These are phyloP conservation scores for Drosophila kikkawai DNA, from an alignment of 1,140 invertebrate genomes.

Conservation along the genomic window DNA sequence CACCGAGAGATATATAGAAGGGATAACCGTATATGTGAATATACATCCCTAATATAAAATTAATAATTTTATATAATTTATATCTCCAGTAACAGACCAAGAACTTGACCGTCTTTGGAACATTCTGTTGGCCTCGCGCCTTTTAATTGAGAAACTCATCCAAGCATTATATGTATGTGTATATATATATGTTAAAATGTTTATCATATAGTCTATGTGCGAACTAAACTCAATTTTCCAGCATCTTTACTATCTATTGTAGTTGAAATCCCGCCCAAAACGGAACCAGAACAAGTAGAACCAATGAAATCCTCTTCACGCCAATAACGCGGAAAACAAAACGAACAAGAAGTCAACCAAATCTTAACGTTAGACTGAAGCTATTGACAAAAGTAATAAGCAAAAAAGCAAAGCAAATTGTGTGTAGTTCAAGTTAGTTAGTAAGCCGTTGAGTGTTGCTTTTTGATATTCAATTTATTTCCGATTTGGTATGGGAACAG, in stretches of 20 bases:
- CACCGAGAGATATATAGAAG: neutral
- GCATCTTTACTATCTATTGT: constrained; percentile 24
- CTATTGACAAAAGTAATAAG: constrained; percentile 50
- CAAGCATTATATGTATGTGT: constrained; percentile 43
- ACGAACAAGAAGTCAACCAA: constrained; percentile 52
- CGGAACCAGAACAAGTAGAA: constrained; percentile 35
- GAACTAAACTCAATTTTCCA: constrained; percentile 26
- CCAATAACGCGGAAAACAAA: constrained; percentile 19
- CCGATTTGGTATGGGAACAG: constrained; percentile 42
- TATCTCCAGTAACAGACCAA: neutral
- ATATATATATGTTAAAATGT: constrained; percentile 58
- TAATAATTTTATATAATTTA: neutral
- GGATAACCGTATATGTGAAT: neutral
- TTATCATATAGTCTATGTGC: constrained; percentile 76
- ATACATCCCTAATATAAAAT: neutral
- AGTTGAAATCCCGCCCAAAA: constrained; percentile 42
- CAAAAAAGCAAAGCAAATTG: constrained; percentile 39
- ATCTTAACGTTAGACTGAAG: constrained; percentile 77
- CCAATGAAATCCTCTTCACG: constrained; percentile 52
- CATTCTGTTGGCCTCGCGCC: neutral
- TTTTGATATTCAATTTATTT: constrained; percentile 51
- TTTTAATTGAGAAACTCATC: constrained; percentile 56
- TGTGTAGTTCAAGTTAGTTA: constrained; percentile 62
- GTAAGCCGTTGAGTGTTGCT: constrained; percentile 51
- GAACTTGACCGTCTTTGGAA: constrained; percentile 9